Base-by-base conservation (phyloP, 2,888 invertebrate genomes). In the Dendrolimus pini region DNA sequence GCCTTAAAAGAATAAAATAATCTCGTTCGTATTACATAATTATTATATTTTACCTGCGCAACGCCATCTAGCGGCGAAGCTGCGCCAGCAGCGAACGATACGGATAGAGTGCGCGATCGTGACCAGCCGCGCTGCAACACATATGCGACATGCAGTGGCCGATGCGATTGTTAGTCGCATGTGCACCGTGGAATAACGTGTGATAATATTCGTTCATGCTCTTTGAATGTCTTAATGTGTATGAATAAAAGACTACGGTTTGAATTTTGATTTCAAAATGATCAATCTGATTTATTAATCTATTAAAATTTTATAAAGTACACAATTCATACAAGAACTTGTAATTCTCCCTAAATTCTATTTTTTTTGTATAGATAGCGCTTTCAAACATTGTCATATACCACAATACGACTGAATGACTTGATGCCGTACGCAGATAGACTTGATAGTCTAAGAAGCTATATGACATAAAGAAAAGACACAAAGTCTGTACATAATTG, bases 31-130 rank as follows among this genome's bases (percentile, higher is more conserved):
- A 41, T 10, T 41, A 9, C 41, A 9, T 41, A 42, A 55, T 55
- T 8, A 53, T 41, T 41, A 14, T 42, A 18, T 58, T 30, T 82
- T 88, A 91, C 91, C 91, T 91, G 91, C 81, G 89, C 83, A 91
- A 93, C 63, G 95, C 95, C 69, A 95, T 96, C 97, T 62, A 95
- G 88, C 61, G 96, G 97, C 75, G 96, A 96, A 56, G 93, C 94
- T 18, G 94, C 93, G 64, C 95, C 96, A 52, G 94, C 94, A 41
- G 94, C 94, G 81, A 96, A 97, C 75, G 96, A 96, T 58, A 97
- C 96, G 58, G 97, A 97, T 71, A 97, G 92, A 58, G 97, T 97
- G 70, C 98, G 93, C 54, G 97, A 96, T 62, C 97, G 93, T 47
- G 97, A 96, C 97, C 97, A 97, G 64, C 95, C 95, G 73, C 95